These are phyloP conservation scores for Hemicentrotus pulcherrimus DNA, from an alignment of 35 echinoderm and acorn worm species.

Conservation along the genomic window DNA sequence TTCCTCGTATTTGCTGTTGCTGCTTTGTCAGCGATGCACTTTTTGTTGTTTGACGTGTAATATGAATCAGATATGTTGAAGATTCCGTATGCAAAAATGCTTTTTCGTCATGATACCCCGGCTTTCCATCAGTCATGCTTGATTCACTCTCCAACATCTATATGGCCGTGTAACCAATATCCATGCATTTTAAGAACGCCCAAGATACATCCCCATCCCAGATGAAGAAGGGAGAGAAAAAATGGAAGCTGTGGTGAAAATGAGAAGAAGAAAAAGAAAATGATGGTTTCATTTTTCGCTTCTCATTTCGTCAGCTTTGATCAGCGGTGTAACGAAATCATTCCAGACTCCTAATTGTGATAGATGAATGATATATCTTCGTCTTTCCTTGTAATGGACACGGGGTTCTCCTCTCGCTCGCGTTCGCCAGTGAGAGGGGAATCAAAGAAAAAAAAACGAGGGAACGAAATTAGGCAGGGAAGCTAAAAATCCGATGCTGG, in stretches of 20 bases:
- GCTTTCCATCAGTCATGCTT: background rate
- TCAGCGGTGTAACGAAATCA: background rate
- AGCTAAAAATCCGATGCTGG: background rate
- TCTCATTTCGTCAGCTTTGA: conserved; percentile 11
- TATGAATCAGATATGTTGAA: background rate
- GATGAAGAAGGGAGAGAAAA: background rate
- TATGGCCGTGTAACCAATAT: conserved; percentile 2
- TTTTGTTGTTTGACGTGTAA: background rate
- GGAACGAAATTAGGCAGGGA: background rate
- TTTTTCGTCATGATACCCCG: background rate
- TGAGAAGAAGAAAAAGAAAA: background rate
- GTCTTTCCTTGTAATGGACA: background rate
- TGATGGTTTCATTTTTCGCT: background rate
- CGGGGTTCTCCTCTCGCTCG: background rate
- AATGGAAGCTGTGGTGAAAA: background rate
- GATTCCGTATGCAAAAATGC: conserved; percentile 3
- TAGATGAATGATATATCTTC: conserved; percentile 5
- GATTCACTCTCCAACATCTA: background rate
- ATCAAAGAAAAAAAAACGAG: background rate
- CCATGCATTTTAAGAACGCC: background rate
- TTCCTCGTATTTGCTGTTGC: background rate
- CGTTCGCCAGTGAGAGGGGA: background rate
- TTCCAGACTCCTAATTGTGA: conserved; percentile 3
- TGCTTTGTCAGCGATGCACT: background rate
- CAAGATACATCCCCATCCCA: background rate